Evolutionary conservation across 2,888 invertebrate species (phyloP), one percentile per base, ranked within the genome.

Genomic region (Tipula confusa): DNA sequence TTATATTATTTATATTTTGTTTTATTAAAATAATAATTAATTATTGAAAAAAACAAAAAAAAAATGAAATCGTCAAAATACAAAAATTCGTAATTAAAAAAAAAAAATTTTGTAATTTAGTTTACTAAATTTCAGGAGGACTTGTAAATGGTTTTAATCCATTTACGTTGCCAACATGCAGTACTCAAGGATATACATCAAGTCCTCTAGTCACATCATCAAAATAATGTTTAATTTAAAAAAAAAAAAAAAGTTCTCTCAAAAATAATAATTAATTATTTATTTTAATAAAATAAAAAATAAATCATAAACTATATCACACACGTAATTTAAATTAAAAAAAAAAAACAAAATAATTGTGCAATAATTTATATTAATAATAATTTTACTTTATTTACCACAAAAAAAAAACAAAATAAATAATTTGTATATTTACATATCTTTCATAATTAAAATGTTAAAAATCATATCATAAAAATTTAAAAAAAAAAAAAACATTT

Each of bases 101-200:
- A 36, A 84, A 82, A 83, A 80, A 43, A 48, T 83, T 84, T 36
- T 31, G 31, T 83, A 33, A n/a, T 83, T 83, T 13, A 79, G n/a
- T 33, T 36, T 33, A 84, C 79, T 29, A 64, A 64, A 64, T 88
- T 88, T 0, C 86, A 89, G 89, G 89, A 87, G 94, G 96, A 85
- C 92, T 98, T 85, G 96, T 96, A 48, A 94, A 95, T 33, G 97
- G 97, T 79, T 98, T 98, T 91, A 97, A 97, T 89, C 97, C 97
- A 33, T 97, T 97, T 90, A 96, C 96, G 85, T 91, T 97, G 87
- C 96, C 97, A 81, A 96, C 96, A 83, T 97, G 97, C 91, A 96
- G 94, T 87, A 93, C 95, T 79, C 97, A 97, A 89, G 89, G 89
- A 88, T 97, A 97, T 89, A 94, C 95, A 85, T 93, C 94, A 86